Evolutionary conservation across 2,888 invertebrate species (phyloP).

Genomic region (Mayetiola destructor): DNA sequence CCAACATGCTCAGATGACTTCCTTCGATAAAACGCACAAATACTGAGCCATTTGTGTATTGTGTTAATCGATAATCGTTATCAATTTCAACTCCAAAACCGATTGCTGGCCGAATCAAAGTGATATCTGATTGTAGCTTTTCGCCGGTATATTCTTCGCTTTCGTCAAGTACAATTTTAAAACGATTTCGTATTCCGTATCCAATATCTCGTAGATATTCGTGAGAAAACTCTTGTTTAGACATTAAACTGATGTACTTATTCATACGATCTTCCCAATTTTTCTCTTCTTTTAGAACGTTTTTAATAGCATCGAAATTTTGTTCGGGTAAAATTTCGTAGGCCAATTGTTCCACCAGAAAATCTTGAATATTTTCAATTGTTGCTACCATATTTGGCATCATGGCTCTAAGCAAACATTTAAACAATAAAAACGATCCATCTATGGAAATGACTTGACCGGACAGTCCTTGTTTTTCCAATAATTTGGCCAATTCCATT

Average conservation of each 20-base stretch:
- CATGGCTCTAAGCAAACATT: conserved; percentile 26
- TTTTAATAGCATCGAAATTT: neutral
- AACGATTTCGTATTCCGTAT: conserved; percentile 38
- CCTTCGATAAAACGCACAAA: conserved; percentile 51
- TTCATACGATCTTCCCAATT: neutral
- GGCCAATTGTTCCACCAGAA: neutral
- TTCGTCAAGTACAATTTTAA: conserved; percentile 37
- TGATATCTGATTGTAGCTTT: conserved; percentile 43
- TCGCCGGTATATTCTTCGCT: conserved; percentile 24
- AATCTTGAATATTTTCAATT: neutral
- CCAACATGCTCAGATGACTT: conserved; percentile 53
- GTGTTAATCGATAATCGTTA: conserved; percentile 51
- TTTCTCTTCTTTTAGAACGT: neutral
- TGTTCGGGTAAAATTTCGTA: neutral
- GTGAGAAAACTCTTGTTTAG: conserved; percentile 25
- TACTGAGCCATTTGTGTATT: conserved; percentile 41
- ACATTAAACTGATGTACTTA: neutral
- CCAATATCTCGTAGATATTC: conserved; percentile 35
- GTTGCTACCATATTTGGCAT: neutral
- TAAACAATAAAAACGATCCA: conserved; percentile 59
- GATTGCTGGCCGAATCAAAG: conserved; percentile 48
- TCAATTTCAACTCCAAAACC: conserved; percentile 39
- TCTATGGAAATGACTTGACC: conserved; percentile 62
- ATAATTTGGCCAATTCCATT: conserved; percentile 54
- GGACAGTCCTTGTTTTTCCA: conserved; percentile 51